Evolutionary conservation across 2,797 vertebrate species (phyloP).

Genomic region (Agapornis canus): DNA sequence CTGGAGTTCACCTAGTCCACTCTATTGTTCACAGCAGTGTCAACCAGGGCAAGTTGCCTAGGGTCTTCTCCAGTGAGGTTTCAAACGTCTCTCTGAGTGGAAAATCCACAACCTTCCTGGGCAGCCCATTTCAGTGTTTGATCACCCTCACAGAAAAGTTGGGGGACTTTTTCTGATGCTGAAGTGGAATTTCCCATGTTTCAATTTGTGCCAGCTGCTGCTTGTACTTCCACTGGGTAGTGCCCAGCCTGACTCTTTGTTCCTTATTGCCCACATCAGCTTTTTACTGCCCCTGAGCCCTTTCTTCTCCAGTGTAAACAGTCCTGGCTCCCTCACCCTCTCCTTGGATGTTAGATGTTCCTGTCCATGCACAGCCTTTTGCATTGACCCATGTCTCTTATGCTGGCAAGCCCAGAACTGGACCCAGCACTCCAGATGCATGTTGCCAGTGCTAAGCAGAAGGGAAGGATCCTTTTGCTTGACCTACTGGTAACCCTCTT

Average conservation of each 20-base stretch:
- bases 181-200: neutral
- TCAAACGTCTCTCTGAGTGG: neutral
- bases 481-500: neutral
- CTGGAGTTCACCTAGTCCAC: neutral
- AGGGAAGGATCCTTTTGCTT: neutral
- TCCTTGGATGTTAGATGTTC: neutral
- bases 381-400: neutral
- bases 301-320: neutral
- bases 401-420: neutral
- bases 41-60: neutral
- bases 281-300: neutral
- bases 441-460: neutral
- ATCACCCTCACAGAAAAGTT: neutral
- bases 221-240: neutral
- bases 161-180: neutral
- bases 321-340: neutral
- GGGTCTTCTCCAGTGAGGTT: neutral
- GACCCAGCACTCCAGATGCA: neutral
- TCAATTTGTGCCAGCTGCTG: neutral
- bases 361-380: neutral
- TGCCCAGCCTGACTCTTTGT: accelerated
- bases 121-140: neutral
- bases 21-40: neutral
- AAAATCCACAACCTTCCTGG: neutral
- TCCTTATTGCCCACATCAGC: neutral